Conservation (phyloP, 2,113 vertebrate genomes). For the Alosa alosa region DNA sequence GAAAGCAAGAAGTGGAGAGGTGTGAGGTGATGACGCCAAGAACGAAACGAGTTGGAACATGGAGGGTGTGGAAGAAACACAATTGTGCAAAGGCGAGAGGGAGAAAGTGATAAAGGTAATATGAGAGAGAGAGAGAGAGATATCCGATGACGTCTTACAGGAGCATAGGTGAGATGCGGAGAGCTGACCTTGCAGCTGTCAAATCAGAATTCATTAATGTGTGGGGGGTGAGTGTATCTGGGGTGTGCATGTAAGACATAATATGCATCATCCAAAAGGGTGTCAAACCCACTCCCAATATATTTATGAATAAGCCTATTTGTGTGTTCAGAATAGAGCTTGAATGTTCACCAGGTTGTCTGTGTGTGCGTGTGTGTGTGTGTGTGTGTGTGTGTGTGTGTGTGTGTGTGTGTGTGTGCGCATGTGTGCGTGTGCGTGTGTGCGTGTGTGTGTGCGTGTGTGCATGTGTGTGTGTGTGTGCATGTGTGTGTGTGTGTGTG, state of each 20-base stretch:
- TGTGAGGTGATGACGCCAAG: background rate
- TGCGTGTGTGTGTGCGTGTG: too few species aligned
- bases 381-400: too few species aligned
- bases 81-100: conserved; percentile 19
- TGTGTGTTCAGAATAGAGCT: background rate
- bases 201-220: background rate
- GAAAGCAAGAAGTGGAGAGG: conserved; percentile 8
- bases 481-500: too few species aligned
- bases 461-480: too few species aligned
- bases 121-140: conserved; percentile 8
- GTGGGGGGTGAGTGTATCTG: background rate
- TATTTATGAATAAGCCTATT: background rate
- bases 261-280: background rate
- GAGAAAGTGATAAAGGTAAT: background rate
- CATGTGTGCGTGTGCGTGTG: too few species aligned
- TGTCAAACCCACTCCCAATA: background rate
- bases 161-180: background rate
- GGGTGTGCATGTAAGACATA: background rate
- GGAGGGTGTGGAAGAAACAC: conserved; percentile 21
- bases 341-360: background rate
- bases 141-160: background rate
- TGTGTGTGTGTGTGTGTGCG: too few species aligned
- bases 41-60: conserved; percentile 18
- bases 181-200: background rate
- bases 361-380: too few species aligned